Conservation (phyloP, 2,113 vertebrate genomes). For the Nicator chloris region DNA sequence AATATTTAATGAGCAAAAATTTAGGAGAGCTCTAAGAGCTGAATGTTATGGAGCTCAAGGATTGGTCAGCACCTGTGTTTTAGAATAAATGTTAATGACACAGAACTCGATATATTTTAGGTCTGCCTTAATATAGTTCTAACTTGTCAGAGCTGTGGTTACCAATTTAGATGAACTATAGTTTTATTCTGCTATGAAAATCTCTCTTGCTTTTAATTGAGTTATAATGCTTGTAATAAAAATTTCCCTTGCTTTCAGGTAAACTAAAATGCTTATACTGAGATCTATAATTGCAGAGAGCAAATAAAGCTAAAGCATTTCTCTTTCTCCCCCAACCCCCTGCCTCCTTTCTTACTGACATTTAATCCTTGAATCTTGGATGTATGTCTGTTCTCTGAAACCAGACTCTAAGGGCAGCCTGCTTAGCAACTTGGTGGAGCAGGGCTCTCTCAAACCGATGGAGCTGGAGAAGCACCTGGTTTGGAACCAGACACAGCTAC, state of each 20-base stretch:
- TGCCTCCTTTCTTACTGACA: not conserved
- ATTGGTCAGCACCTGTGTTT: not conserved
- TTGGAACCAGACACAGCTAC: conserved; percentile 80
- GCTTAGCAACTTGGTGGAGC: conserved; percentile 80
- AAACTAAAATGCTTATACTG: not conserved
- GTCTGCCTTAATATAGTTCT: not conserved
- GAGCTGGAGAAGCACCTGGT: conserved; percentile 85
- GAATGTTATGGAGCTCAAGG: not conserved
- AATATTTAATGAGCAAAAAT: not conserved
- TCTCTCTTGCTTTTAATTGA: not conserved
- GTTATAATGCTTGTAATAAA: not conserved
- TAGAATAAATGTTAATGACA: not conserved
- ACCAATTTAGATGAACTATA: not conserved
- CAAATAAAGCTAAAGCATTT: not conserved
- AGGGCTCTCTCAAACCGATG: conserved; percentile 77
- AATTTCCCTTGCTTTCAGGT: not conserved
- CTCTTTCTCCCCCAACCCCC: accelerated
- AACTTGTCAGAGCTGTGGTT: not conserved
- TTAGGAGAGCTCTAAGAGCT: not conserved
- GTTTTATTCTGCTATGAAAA: not conserved
- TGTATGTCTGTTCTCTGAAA: not conserved
- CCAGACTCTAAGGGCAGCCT: conserved; percentile 72
- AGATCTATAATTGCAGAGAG: not conserved
- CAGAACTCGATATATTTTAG: not conserved
- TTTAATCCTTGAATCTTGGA: not conserved